Base-by-base conservation (phyloP, 2,888 invertebrate genomes). In the Priocnemis perturbator region DNA sequence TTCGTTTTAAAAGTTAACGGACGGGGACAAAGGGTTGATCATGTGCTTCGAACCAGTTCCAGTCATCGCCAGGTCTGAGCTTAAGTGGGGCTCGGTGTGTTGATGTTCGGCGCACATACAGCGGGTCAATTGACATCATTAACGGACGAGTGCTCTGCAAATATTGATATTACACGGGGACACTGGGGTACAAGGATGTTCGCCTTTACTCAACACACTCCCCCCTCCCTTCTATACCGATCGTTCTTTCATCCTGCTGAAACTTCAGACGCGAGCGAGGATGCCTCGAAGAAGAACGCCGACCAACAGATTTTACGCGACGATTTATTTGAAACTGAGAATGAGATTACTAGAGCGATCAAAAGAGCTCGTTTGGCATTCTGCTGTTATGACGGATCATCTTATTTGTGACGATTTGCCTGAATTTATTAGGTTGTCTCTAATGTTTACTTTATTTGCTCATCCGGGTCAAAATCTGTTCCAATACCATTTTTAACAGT, bases 71-170 rank as follows among this genome's bases (percentile, higher is more conserved):
- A 17, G 50, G n/a, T 15, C 5, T 9, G 50, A n/a, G 20, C 1
- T 50, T 50, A 17, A 50, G 20, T 50, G 50, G 50, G 11, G 37
- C 37, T 37, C 37, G 37, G 37, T 11, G 11, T 37, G 37, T 37
- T 11, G 37, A 81, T 82, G 83, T 83, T 78, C 81, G 78, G 83
- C 81, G 83, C 79, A 81, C 81, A 82, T 77, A 75, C 77, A 37
- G 48, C 60, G 73, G 64, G 61, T 68, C 61, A 75, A 82, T 85
- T 81, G 85, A 86, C 87, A 87, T 85, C 84, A 83, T 84, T 81
- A 85, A 86, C 82, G 76, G 73, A 73, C 85, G 82, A 83, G 86
- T 85, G 86, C 81, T 82, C 15, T 77, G 81, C 86, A 88, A 88
- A 88, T 88, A 88, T 88, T 88, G 85, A 87, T 87, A 85, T 79